Evolutionary conservation across 1,140 invertebrate genomes (phyloP).

Genomic region (Orussus abietinus): DNA sequence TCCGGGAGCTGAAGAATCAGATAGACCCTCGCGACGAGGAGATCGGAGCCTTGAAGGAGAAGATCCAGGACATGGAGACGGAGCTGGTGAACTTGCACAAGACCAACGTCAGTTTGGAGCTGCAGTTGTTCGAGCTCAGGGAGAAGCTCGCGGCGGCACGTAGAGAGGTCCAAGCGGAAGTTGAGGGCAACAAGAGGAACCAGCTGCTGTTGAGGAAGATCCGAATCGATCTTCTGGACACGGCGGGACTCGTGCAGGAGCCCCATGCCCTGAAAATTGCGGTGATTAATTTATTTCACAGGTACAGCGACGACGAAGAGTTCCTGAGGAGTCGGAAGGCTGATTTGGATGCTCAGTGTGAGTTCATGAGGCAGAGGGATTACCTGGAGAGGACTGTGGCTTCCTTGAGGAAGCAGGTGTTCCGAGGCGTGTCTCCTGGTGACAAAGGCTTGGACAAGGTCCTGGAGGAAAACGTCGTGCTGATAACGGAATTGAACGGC

Average conservation of each 20-base stretch:
- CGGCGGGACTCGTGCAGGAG: conserved; percentile 72
- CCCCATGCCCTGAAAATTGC: conserved; percentile 71
- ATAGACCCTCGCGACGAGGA: conserved; percentile 77
- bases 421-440: conserved; percentile 41
- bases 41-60: conserved; percentile 75
- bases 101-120: conserved; percentile 61
- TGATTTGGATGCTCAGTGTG: conserved; percentile 70
- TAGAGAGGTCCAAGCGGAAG: conserved; percentile 66
- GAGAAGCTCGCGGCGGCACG: conserved; percentile 72
- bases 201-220: conserved; percentile 70
- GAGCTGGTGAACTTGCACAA: conserved; percentile 70
- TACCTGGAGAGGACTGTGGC: conserved; percentile 73
- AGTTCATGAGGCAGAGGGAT: conserved; percentile 74
- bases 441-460: conserved; percentile 51
- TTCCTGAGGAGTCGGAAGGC: conserved; percentile 60
- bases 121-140: conserved; percentile 68
- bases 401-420: conserved; percentile 58
- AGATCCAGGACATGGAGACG: conserved; percentile 71
- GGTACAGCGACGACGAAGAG: conserved; percentile 68
- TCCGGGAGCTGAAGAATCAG: conserved; percentile 78
- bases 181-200: conserved; percentile 59
- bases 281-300: conserved; percentile 71
- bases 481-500: conserved; percentile 73
- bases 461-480: conserved; percentile 68
- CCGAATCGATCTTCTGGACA: conserved; percentile 73